Percentiles rank a stretch among this genome's conserved stretches.
Evolutionary conservation across 2,113 vertebrate species (phyloP).

Genomic region (Thermophis baileyi): DNA sequence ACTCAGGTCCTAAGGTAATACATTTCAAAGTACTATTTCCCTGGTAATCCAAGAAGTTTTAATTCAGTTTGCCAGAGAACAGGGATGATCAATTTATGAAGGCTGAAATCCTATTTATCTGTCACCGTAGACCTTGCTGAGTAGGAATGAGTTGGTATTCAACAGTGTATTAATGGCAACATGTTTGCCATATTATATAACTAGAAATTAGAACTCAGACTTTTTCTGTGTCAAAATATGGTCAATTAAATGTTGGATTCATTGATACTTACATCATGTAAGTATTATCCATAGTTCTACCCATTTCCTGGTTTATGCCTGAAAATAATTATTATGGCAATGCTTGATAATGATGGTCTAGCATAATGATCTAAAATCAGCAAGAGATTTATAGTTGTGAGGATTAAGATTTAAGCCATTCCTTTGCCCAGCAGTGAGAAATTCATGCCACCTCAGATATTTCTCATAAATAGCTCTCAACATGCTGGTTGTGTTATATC

Average conservation of each 20-base stretch:
- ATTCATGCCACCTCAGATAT: not conserved
- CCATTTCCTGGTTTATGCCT: not conserved
- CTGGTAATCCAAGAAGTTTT: no score
- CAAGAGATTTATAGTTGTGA: not conserved
- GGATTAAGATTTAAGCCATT: not conserved
- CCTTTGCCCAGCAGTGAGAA: not conserved
- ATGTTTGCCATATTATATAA: not conserved
- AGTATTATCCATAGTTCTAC: not conserved
- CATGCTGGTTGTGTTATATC: not conserved
- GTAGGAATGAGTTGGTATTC: not conserved
- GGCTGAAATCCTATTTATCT: not conserved
- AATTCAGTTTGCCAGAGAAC: not conserved
- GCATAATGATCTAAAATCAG: not conserved
- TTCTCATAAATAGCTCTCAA: not conserved
- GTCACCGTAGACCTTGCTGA: not conserved
- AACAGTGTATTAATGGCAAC: not conserved
- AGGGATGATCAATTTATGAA: not conserved
- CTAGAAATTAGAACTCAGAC: not conserved
- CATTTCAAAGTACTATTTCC: not conserved
- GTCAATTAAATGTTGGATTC: not conserved
- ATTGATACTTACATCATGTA: not conserved
- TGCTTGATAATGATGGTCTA: not conserved
- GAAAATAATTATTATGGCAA: not conserved
- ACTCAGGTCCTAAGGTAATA: no score
- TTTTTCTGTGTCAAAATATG: not conserved